Evolutionary conservation across 1,140 invertebrate genomes (phyloP), one percentile per base, ranked within the genome.

Genomic region (Mya arenaria): DNA sequence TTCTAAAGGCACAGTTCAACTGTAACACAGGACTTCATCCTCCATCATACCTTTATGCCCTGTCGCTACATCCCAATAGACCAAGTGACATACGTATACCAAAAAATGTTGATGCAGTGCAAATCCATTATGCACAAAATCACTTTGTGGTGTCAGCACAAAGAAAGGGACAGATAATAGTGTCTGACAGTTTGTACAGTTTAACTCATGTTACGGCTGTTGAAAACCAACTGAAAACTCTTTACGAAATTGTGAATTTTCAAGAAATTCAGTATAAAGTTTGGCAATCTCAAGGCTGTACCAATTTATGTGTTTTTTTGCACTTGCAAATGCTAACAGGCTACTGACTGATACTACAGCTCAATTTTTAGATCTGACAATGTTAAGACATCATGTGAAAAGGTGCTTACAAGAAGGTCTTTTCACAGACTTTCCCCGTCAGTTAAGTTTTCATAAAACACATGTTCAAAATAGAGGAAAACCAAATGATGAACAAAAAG

Each of bases 81-180:
- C 63, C 28, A 66, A 36, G 28, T 66, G 63, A 66, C 23, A 66
- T 66, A 34, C 63, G 63, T 66, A 66, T 66, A 66, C 28, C 63
- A 66, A 66, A 36, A 23, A 32, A 30, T 23, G 17, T 6, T 30
- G 63, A 66, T 44, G n/a, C 60, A 23, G 60, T 30, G 32, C 60
- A 62, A 28, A 62, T 62, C 25, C 60, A 62, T 62, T 62, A 5
- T 62, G 4, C 23, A 28, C 37, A 71, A 48, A 48, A 48, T 48
- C 66, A 71, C 25, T 71, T 39, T 52, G 44, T 71, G 34, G 66
- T 44, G 66, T 71, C 66, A 13, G 23, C 37, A 48, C 66, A 71
- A 25, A 71, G 13, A 34, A 15, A 71, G 28, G 66, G 66, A 48
- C 30, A 66, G 1, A 34, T 36, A 66, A 17, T 32, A 34, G 5